Conservation (phyloP, 1,140 invertebrate genomes). For the Panagrolaimus sp. region DNA sequence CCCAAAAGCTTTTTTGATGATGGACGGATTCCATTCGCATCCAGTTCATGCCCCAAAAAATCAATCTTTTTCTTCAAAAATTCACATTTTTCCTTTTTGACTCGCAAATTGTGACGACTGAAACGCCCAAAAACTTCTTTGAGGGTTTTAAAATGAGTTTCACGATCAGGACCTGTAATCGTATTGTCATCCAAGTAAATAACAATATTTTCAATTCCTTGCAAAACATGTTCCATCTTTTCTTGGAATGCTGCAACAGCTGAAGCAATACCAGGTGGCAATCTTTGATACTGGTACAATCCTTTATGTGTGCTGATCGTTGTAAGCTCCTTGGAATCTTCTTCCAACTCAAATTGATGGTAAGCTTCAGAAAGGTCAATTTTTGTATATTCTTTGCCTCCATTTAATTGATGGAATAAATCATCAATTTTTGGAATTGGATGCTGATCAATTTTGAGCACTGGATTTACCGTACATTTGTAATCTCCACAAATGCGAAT, state of each 20-base stretch:
- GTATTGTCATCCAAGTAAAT: constrained; percentile 20
- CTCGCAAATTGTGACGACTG: constrained; percentile 19
- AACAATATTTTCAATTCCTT: constrained; percentile 50
- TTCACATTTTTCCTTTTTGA: constrained; percentile 29
- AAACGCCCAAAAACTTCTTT: constrained; percentile 23
- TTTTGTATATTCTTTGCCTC: constrained; percentile 1
- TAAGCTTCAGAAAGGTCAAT: constrained; percentile 18
- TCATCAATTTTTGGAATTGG: constrained; percentile 5
- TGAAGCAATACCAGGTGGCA: constrained; percentile 21
- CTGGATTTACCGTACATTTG: neutral
- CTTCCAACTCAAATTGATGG: constrained; percentile 7
- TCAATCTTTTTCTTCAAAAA: constrained; percentile 24
- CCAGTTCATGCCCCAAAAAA: constrained; percentile 48
- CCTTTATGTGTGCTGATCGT: constrained; percentile 21
- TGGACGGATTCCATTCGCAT: constrained; percentile 54
- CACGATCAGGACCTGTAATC: constrained; percentile 8
- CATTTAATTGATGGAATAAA: neutral
- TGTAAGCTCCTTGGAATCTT: neutral
- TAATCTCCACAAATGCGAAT: neutral
- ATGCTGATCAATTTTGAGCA: neutral
- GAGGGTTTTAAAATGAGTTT: constrained; percentile 25
- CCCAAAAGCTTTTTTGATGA: constrained; percentile 61
- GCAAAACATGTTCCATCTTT: constrained; percentile 47
- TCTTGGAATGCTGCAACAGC: constrained; percentile 54
- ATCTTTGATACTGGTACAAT: neutral